Evolutionary conservation across 2,797 vertebrate species (phyloP).

Genomic region (Parambassis ranga): DNA sequence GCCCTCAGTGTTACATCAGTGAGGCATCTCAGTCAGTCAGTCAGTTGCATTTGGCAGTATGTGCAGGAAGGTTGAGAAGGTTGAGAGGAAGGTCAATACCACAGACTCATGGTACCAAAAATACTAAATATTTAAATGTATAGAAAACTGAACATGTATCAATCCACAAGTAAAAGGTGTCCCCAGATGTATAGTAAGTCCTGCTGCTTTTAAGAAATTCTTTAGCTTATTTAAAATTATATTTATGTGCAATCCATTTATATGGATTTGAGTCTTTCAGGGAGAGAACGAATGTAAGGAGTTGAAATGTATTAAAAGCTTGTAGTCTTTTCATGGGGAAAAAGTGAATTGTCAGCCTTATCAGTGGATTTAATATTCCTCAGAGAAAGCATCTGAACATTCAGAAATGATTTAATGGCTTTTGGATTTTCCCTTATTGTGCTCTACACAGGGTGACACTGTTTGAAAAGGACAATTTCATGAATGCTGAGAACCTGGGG

Average conservation of each 20-base stretch:
- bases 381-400: not conserved
- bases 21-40: no score
- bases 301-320: no score
- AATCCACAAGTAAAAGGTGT: not conserved
- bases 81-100: no score
- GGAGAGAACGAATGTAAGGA: no score
- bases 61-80: no score
- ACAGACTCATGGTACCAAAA: no score
- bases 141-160: not conserved
- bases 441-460: conserved; percentile 85
- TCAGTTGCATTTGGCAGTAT: no score
- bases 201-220: not conserved
- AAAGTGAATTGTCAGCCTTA: not conserved
- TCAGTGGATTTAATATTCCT: not conserved
- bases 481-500: conserved; percentile 97
- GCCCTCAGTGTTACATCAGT: no score
- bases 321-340: not conserved
- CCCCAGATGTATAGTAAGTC: no score
- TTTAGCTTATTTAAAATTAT: not conserved
- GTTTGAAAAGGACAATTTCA: conserved; percentile 96
- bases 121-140: no score
- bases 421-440: not conserved
- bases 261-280: not conserved
- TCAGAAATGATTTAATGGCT: not conserved
- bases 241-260: not conserved